Conservation (phyloP, 2,888 invertebrate genomes). For the Phytoseiulus persimilis region DNA sequence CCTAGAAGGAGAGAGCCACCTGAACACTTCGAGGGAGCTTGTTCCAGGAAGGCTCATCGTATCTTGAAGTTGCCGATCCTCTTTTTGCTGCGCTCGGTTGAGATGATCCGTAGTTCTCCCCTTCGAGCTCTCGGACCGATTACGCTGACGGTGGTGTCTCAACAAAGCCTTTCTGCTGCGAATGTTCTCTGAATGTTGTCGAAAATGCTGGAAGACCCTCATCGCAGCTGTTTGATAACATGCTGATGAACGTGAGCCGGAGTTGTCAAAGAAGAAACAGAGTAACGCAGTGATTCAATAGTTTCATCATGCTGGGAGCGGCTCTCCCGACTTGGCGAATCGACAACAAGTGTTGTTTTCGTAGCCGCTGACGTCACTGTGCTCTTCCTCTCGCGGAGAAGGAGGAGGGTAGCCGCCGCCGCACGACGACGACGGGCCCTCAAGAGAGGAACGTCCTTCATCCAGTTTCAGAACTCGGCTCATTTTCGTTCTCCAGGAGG, state of each 20-base stretch:
- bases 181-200: not conserved
- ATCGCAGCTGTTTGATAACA: not conserved
- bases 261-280: not conserved
- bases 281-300: not conserved
- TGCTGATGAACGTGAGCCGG: not conserved
- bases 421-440: not conserved
- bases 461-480: not conserved
- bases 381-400: not conserved
- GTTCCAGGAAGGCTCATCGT: too few species aligned
- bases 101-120: not conserved
- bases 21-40: too few species aligned
- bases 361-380: not conserved
- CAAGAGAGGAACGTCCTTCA: not conserved
- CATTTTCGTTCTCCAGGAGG: not conserved
- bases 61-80: not conserved
- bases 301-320: not conserved
- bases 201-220: not conserved
- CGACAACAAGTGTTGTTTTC: conserved; percentile 5
- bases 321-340: not conserved
- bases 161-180: not conserved
- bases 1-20: too few species aligned
- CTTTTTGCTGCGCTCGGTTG: not conserved
- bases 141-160: too few species aligned
- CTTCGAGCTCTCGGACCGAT: too few species aligned
- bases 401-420: not conserved